Percentiles rank a stretch among this genome's conserved stretches.
phyloP scores from a whole-genome alignment of 64 coral and sea anemone species.

The Stylophora pistillata region DNA sequence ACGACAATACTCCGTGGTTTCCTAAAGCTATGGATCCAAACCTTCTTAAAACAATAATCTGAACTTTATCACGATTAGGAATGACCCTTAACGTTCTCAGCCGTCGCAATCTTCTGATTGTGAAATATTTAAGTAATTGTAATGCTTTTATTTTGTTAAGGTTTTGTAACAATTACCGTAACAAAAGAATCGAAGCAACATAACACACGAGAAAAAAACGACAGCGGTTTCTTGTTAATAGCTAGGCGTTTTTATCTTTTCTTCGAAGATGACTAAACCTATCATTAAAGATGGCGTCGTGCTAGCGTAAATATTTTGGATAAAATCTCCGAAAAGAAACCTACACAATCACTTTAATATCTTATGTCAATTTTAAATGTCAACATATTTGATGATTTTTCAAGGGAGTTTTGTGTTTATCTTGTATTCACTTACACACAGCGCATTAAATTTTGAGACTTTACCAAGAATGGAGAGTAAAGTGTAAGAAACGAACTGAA shows the following conservation, averaged over 20 bases:
- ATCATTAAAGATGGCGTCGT: not conserved
- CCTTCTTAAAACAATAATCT: not conserved
- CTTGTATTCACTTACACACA: not conserved
- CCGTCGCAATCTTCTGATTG: not conserved
- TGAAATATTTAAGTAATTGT: slow-evolving; percentile 4
- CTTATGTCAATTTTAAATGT: slow-evolving; percentile 43
- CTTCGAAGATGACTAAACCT: not conserved
- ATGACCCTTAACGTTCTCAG: not conserved
- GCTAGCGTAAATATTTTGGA: slow-evolving; percentile 11
- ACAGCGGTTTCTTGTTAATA: slow-evolving; percentile 1
- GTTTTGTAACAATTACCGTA: slow-evolving; percentile 16
- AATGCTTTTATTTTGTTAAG: slow-evolving; percentile 20
- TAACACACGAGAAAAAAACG: not conserved
- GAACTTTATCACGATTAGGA: not conserved
- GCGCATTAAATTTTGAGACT: not conserved
- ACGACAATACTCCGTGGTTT: not conserved
- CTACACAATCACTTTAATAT: slow-evolving; percentile 31
- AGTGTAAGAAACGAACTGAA: not conserved
- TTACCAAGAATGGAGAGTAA: not conserved
- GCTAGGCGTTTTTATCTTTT: not conserved
- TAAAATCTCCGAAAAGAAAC: not conserved
- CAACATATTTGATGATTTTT: slow-evolving; percentile 33
- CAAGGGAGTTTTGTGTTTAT: slow-evolving; percentile 5
- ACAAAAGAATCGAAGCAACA: not conserved
- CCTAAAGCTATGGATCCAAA: not conserved